Conservation (phyloP, 2,797 vertebrate species). For the Xerus rutilus region DNA sequence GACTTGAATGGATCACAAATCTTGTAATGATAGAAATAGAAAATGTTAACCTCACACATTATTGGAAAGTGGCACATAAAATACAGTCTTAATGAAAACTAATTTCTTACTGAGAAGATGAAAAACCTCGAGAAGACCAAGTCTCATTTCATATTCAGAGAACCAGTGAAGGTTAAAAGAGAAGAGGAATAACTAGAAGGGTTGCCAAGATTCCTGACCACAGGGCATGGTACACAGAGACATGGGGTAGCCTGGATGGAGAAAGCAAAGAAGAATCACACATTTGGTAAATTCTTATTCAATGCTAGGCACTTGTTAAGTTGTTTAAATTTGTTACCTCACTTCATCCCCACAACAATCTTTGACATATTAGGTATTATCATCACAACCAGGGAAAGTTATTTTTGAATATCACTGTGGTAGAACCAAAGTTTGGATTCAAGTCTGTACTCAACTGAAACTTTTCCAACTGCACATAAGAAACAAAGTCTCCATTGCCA, state of each 20-base stretch:
- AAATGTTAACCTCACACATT: slow-evolving; percentile 43
- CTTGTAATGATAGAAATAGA: slow-evolving; percentile 7
- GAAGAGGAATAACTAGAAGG: not conserved
- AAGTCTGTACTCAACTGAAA: not conserved
- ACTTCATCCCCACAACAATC: not conserved
- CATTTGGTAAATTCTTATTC: not conserved
- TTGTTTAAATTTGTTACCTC: not conserved
- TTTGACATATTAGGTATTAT: slow-evolving; percentile 4
- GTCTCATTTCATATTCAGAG: slow-evolving; percentile 5
- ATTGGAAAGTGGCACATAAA: slow-evolving; percentile 46
- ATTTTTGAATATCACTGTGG: not conserved
- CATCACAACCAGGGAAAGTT: not conserved
- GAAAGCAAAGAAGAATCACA: not conserved
- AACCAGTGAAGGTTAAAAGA: not conserved
- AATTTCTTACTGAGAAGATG: slow-evolving; percentile 46
- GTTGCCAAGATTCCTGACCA: not conserved
- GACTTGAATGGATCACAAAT: slow-evolving; percentile 38
- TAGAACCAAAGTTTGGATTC: not conserved
- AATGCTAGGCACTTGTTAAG: not conserved
- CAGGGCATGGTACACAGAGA: not conserved
- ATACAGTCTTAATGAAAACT: slow-evolving; percentile 47
- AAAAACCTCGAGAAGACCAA: slow-evolving; percentile 6
- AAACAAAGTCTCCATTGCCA: not conserved
- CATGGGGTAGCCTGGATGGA: not conserved
- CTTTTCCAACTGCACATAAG: not conserved